Evolutionary conservation across 2,797 vertebrate species (phyloP), one percentile per base, ranked within the genome.

Genomic region (Tarsius wallacei): DNA sequence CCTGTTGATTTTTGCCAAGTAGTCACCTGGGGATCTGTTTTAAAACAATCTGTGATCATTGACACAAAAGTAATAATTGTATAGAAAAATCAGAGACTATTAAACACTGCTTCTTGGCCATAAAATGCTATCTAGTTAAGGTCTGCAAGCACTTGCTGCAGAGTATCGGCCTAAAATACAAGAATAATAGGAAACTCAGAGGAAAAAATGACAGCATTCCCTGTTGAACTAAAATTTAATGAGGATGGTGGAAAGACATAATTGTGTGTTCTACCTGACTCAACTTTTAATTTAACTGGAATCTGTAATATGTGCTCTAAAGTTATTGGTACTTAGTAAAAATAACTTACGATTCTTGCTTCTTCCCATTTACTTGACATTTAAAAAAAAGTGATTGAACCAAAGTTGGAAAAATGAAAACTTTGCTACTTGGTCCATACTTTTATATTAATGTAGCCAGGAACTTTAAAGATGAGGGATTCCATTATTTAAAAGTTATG

Each of bases 151-250:
- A 90, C 71, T 96, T 78, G 22, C 87, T 95, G 85, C 64, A 94
- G 90, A 83, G 68, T 89, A 83, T 90, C 97, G 61, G 49, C 68
- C 74, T 96, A 96, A 98, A 98, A 97, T 98, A 87, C 55, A 9
- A 42, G 91, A 84, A 76, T 95, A 98, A 97, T 83, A 97, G 96
- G 80, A 95, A 96, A 96, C 97, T 64, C 63, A 70, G 94, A 96
- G 95, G 76, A 61, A 97, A 85, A 78, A 97, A 95, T 98, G 96
- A 98, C 97, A 98, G 76, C 88, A 97, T 98, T 98, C 98, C 95
- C 97, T 57, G 17, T 78, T 98, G 98, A 98, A 98, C 97, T 98
- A 78, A 98, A 98, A 98, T 98, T 98, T 99, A 99, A 98, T 98
- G 98, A 98, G 98, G 88, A 96, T 57, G 91, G 96, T 86, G 76